Evolutionary conservation across 1,140 invertebrate species (phyloP).

Genomic region (Stegodyphus mimosarum): DNA sequence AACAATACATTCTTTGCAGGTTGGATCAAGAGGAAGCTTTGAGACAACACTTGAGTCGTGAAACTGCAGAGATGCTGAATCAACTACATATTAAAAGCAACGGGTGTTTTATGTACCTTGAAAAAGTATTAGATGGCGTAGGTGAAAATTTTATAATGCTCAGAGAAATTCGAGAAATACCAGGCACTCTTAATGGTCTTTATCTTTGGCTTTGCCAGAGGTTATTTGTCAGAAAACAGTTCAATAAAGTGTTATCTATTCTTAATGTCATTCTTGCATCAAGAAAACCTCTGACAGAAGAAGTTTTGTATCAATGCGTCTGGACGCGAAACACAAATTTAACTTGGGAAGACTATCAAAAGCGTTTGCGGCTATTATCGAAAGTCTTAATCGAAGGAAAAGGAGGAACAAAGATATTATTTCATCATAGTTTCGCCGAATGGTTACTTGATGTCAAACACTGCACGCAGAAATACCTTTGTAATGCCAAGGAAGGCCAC

Average conservation of each 20-base stretch:
- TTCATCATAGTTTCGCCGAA: conserved; percentile 92
- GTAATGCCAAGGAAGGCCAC: conserved; percentile 86
- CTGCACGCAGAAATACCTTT: conserved; percentile 93
- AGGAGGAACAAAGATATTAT: conserved; percentile 77
- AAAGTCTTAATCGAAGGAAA: conserved; percentile 77
- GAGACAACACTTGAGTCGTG: conserved; percentile 81
- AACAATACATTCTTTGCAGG: conserved; percentile 92
- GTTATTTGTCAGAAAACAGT: conserved; percentile 88
- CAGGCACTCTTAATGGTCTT: conserved; percentile 92
- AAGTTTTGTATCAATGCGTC: conserved; percentile 82
- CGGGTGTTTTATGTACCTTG: conserved; percentile 93
- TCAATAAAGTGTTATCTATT: conserved; percentile 85
- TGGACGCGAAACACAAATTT: conserved; percentile 84
- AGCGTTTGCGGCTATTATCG: conserved; percentile 81
- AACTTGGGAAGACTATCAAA: conserved; percentile 85
- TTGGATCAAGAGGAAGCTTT: conserved; percentile 86
- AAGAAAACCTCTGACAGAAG: conserved; percentile 82
- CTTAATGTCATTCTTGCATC: conserved; percentile 89
- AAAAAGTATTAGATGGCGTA: conserved; percentile 92
- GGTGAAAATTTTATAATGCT: conserved; percentile 92
- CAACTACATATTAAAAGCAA: conserved; percentile 96
- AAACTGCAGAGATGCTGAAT: conserved; percentile 94
- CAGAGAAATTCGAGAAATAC: conserved; percentile 86
- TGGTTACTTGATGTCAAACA: conserved; percentile 97
- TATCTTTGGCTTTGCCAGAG: conserved; percentile 95